Evolutionary conservation across 53 echinoderm and acorn worm species (phyloP).

Genomic region (Crossaster papposus): DNA sequence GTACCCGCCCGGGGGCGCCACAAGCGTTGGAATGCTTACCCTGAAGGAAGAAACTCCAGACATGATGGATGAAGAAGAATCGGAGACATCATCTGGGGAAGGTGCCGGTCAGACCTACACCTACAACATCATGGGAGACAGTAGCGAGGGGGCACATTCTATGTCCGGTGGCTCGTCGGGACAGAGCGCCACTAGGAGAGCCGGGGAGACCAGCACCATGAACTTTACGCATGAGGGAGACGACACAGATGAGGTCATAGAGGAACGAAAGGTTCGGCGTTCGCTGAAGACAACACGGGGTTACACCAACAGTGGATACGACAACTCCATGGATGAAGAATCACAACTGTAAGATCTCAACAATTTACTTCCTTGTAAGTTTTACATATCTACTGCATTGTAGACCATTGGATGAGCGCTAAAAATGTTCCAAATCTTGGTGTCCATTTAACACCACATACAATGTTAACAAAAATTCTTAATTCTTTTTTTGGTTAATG

Average conservation of each 20-base stretch:
- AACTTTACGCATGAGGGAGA: conserved; percentile 23
- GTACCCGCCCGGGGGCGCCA: conserved; percentile 30
- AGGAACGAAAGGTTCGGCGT: conserved; percentile 18
- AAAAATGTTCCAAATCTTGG: too few relatives aligned
- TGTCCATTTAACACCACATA: too few relatives aligned
- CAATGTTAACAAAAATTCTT: too few relatives aligned
- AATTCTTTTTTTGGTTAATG: too few relatives aligned
- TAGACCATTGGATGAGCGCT: too few relatives aligned
- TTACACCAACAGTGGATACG: conserved; percentile 33
- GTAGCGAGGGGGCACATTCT: conserved; percentile 32
- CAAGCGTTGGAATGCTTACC: conserved; percentile 46
- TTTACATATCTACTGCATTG: too few relatives aligned
- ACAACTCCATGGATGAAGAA: conserved; percentile 43
- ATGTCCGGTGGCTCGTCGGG: conserved; percentile 9
- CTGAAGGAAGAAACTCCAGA: conserved; percentile 50
- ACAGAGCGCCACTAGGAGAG: conserved; percentile 33
- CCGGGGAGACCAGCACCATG: conserved; percentile 22
- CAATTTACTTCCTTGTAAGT: not conserved
- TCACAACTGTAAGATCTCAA: conserved; percentile 8
- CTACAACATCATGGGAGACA: conserved; percentile 57
- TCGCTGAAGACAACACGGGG: conserved; percentile 31
- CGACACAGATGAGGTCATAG: conserved; percentile 3
- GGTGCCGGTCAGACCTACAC: conserved; percentile 53
- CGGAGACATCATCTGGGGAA: conserved; percentile 34
- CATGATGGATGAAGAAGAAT: conserved; percentile 14